Percentiles rank a stretch among this genome's conserved stretches.
Evolutionary conservation across 2,888 invertebrate genomes (phyloP).

Genomic region (Anagyrus pseudococci): DNA sequence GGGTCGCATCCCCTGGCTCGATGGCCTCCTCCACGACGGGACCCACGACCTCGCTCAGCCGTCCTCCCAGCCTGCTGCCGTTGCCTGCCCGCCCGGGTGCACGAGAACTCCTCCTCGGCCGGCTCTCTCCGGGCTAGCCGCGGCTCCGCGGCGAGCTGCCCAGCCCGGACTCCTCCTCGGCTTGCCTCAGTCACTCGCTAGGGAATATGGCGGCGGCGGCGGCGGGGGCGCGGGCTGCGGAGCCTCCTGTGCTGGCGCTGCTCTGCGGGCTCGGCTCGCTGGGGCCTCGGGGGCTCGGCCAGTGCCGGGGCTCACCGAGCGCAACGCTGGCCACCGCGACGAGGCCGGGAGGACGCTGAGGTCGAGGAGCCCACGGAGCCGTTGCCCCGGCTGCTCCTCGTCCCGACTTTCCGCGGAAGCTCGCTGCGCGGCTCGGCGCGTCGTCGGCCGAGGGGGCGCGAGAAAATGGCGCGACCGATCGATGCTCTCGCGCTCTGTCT

Average conservation of each 20-base stretch:
- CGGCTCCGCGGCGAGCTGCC: background rate
- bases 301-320: too few relatives aligned
- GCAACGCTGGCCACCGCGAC: background rate
- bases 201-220: slow-evolving; percentile 55
- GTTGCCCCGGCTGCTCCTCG: too few relatives aligned
- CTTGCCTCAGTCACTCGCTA: background rate
- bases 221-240: background rate
- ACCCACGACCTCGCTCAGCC: slow-evolving; percentile 61
- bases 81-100: slow-evolving; percentile 7
- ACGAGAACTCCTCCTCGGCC: background rate
- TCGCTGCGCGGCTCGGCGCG: slow-evolving; percentile 2
- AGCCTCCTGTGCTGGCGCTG: too few relatives aligned
- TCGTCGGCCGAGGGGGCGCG: slow-evolving; percentile 11
- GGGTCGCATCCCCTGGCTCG: slow-evolving; percentile 60
- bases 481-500: slow-evolving; percentile 5
- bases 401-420: background rate
- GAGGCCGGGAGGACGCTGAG: too few relatives aligned
- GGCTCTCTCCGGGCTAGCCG: background rate
- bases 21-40: slow-evolving; percentile 63
- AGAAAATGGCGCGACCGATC: slow-evolving; percentile 32
- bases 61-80: slow-evolving; percentile 62
- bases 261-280: too few relatives aligned
- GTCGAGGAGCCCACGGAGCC: too few relatives aligned
- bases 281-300: too few relatives aligned
- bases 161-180: background rate